Evolutionary conservation across 2,797 vertebrate genomes (phyloP).

Genomic region (Setipinna tenuifilis): DNA sequence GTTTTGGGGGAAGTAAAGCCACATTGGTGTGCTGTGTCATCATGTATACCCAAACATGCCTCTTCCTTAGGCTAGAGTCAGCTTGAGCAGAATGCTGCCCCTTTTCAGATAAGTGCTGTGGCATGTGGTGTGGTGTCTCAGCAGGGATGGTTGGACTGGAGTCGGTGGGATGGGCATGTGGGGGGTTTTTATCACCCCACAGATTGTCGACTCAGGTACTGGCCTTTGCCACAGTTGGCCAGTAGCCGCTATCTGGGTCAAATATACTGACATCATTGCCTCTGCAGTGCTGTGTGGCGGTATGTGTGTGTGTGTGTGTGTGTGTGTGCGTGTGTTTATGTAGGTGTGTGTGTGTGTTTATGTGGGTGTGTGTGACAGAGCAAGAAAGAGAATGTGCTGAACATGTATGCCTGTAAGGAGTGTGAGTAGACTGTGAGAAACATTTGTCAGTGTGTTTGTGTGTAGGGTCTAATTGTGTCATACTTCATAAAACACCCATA

Average conservation of each 20-base stretch:
- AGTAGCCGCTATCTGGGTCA: background rate
- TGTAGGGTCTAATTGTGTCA: constrained; percentile 59
- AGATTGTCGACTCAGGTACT: background rate
- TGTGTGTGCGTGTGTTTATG: constrained; percentile 50
- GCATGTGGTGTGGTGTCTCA: background rate
- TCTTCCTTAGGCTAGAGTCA: background rate
- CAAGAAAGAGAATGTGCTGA: background rate
- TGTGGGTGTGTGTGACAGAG: constrained; percentile 40
- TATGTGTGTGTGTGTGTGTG: background rate
- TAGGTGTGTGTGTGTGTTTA: constrained; percentile 46
- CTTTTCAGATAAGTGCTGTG: background rate
- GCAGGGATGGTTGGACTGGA: background rate
- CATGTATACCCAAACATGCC: background rate
- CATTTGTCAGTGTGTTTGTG: constrained; percentile 46
- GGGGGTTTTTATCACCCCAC: background rate
- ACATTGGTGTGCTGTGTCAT: background rate
- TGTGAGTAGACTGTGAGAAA: constrained; percentile 8
- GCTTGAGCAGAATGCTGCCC: background rate
- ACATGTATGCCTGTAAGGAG: background rate
- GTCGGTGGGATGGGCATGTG: background rate
- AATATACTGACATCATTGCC: background rate
- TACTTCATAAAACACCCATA: constrained; percentile 51
- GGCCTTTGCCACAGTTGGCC: background rate
- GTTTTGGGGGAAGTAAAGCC: background rate
- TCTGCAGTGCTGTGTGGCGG: too few relatives aligned